Conservation (phyloP, 2,888 invertebrate genomes). For the Leptarthrus brevirostris region DNA sequence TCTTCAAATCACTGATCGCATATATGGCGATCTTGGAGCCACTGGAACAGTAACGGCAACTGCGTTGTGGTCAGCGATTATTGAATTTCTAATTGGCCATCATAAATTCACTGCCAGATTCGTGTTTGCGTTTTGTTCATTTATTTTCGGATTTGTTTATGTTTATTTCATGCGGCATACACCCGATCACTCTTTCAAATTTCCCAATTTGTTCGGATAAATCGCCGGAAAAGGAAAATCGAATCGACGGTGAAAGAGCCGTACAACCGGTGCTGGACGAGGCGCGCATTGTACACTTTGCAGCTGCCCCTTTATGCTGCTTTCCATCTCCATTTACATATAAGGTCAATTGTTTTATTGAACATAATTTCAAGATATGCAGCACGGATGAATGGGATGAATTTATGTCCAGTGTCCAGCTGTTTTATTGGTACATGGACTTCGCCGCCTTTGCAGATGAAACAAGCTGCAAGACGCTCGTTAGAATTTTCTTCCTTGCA, state of each 20-base stretch:
- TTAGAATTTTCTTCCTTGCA: neutral
- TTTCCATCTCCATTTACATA: conserved; percentile 48
- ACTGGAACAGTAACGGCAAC: conserved; percentile 11
- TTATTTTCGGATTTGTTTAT: conserved; percentile 48
- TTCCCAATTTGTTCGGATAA: conserved; percentile 47
- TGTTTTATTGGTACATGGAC: conserved; percentile 47
- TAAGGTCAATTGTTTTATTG: conserved; percentile 53
- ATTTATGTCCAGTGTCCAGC: conserved; percentile 48
- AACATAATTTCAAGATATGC: conserved; percentile 50
- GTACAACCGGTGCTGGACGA: neutral
- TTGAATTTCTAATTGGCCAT: conserved; percentile 50
- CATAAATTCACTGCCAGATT: conserved; percentile 48
- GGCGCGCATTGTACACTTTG: conserved; percentile 17
- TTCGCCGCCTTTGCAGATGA: conserved; percentile 35
- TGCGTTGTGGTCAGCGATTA: conserved; percentile 35
- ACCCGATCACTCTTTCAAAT: conserved; percentile 31
- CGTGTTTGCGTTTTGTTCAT: conserved; percentile 46
- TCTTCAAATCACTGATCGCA: conserved; percentile 39
- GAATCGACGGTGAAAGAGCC: neutral
- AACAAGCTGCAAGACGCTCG: conserved; percentile 4
- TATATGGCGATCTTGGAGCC: conserved; percentile 22
- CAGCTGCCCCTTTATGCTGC: conserved; percentile 34
- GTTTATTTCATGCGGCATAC: conserved; percentile 44
- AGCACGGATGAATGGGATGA: conserved; percentile 43
- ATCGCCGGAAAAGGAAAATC: conserved; percentile 48